Percentiles rank a stretch among this genome's conserved stretches.
These are phyloP conservation scores for Pluvianellus socialis DNA, from an alignment of 2,113 vertebrate species.

Conservation along the genomic window DNA sequence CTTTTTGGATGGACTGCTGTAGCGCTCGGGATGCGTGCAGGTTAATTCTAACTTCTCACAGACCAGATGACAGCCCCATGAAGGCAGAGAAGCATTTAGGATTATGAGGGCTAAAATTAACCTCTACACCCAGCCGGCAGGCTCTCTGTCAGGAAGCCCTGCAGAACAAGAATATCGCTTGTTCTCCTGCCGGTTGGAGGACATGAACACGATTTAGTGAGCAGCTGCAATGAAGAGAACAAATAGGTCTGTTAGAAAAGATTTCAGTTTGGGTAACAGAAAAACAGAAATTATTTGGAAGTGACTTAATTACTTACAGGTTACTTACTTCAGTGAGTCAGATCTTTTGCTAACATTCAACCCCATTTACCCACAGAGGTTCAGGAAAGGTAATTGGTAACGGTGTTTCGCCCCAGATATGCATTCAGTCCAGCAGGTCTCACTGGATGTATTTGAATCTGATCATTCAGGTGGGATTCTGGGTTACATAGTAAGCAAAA, in stretches of 20 bases:
- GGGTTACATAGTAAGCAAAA: background rate
- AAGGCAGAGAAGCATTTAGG: background rate
- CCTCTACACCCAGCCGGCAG: background rate
- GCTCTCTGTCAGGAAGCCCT: background rate
- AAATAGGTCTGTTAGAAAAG: background rate
- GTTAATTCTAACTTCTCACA: background rate
- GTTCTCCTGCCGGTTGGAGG: background rate
- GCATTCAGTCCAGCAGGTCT: background rate
- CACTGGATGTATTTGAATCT: background rate
- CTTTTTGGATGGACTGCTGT: background rate
- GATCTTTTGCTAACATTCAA: background rate
- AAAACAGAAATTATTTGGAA: background rate
- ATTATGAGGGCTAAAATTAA: slow-evolving; percentile 1
- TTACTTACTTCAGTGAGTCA: background rate
- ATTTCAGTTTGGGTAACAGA: background rate
- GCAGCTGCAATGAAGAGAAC: background rate
- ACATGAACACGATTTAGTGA: background rate
- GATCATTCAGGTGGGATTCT: background rate
- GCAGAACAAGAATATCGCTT: background rate
- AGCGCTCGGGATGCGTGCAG: background rate
- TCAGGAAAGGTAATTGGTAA: background rate
- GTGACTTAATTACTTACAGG: background rate
- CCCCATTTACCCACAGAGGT: background rate
- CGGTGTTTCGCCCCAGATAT: background rate
- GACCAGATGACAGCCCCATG: background rate